Evolutionary conservation across 2,113 vertebrate species (phyloP).

Genomic region (Zootoca vivipara): DNA sequence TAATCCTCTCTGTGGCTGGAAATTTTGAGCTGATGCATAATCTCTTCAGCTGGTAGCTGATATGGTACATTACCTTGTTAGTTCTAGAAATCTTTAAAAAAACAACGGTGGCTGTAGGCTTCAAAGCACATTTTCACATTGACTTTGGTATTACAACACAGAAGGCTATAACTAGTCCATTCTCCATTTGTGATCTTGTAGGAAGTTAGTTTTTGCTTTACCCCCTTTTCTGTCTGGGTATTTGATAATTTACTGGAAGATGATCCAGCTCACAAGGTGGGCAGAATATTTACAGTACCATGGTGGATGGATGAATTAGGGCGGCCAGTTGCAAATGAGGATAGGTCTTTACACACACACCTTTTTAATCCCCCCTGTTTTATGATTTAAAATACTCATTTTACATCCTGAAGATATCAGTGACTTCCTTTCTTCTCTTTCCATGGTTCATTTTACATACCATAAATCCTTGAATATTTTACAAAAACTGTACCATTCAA

Average conservation of each 20-base stretch:
- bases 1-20: not conserved
- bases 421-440: no score
- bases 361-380: no score
- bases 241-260: not conserved
- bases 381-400: no score
- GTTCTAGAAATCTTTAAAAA: not conserved
- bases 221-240: not conserved
- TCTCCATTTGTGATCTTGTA: not conserved
- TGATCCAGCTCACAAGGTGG: not conserved
- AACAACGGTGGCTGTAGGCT: not conserved
- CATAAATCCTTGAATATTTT: no score
- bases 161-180: not conserved
- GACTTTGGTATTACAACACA: not conserved
- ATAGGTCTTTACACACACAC: no score
- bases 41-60: not conserved
- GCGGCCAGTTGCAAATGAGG: not conserved
- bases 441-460: no score
- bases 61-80: not conserved
- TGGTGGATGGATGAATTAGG: not conserved
- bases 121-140: not conserved
- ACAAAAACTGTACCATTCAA: no score
- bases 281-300: not conserved
- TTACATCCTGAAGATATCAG: no score
- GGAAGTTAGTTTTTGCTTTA: not conserved
- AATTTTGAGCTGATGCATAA: not conserved